These are phyloP conservation scores for Zoanthus gigantus DNA, from an alignment of 92 coral and sea anemone species.

Conservation along the genomic window DNA sequence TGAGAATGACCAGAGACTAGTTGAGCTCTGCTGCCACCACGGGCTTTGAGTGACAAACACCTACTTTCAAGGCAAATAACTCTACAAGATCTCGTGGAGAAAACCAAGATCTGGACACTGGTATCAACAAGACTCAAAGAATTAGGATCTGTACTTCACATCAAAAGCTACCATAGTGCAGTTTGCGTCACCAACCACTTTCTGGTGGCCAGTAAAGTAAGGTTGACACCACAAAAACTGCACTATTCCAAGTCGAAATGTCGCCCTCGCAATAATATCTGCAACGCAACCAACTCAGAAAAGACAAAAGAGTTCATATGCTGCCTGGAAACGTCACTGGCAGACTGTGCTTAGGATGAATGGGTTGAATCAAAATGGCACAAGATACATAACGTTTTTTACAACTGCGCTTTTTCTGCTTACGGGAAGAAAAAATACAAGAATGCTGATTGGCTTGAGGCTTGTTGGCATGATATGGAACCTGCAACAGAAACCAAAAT, in stretches of 20 bases:
- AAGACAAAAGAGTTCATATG: neutral
- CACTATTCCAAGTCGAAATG: neutral
- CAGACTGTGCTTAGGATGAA: conserved; percentile 4
- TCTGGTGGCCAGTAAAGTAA: too few species aligned
- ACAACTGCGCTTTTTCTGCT: conserved; percentile 9
- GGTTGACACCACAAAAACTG: neutral
- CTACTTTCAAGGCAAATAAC: neutral
- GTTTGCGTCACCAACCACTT: neutral
- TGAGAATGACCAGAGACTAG: neutral
- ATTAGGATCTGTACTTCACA: neutral
- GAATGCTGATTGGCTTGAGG: conserved; percentile 4
- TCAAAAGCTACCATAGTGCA: neutral
- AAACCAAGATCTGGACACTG: neutral
- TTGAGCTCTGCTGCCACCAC: neutral
- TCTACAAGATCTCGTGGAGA: neutral
- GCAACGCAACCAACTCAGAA: neutral
- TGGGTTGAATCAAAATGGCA: conserved; percentile 11
- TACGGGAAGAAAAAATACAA: conserved; percentile 17
- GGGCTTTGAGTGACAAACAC: neutral
- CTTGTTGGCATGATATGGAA: conserved; percentile 19
- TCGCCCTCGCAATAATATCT: too few species aligned
- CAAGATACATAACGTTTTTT: conserved; percentile 3
- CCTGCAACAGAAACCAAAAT: conserved; percentile 5
- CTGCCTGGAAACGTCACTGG: neutral
- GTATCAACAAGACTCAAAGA: neutral